Conservation (phyloP, 2,113 vertebrate species). For the Seriola dumerili region DNA sequence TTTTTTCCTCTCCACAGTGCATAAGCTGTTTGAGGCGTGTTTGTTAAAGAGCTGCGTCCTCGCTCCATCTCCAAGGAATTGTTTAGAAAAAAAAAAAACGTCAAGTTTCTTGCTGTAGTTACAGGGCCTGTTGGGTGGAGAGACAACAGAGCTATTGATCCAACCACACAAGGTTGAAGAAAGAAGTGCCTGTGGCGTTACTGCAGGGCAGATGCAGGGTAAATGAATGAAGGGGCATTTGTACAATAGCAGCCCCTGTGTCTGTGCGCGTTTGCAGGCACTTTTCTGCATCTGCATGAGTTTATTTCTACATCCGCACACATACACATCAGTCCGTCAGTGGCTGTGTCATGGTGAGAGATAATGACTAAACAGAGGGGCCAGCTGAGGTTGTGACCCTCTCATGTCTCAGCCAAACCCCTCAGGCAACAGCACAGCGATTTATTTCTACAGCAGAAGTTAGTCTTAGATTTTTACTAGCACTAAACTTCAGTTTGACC, state of each 20-base stretch:
- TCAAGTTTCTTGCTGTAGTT: constrained; percentile 1
- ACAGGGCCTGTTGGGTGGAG: background rate
- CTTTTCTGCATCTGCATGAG: constrained; percentile 39
- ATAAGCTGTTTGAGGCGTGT: background rate
- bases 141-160: constrained; percentile 47
- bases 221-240: constrained; percentile 29
- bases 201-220: constrained; percentile 34
- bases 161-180: constrained; percentile 8
- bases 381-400: constrained; percentile 20
- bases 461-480: background rate
- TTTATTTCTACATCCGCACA: constrained; percentile 19
- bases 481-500: background rate
- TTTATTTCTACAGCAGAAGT: background rate
- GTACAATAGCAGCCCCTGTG: constrained; percentile 26
- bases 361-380: constrained; percentile 34
- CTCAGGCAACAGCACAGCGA: background rate
- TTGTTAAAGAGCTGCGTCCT: background rate
- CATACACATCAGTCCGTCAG: constrained; percentile 16
- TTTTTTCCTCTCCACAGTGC: background rate
- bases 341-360: background rate
- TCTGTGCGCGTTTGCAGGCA: background rate
- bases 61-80: constrained; percentile 1
- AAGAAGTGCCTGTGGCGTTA: constrained; percentile 36
- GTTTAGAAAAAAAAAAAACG: background rate
- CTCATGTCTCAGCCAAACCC: constrained; percentile 7